These are phyloP conservation scores for Phyllopteryx taeniolatus DNA, from an alignment of 2,113 vertebrate species.

Conservation along the genomic window DNA sequence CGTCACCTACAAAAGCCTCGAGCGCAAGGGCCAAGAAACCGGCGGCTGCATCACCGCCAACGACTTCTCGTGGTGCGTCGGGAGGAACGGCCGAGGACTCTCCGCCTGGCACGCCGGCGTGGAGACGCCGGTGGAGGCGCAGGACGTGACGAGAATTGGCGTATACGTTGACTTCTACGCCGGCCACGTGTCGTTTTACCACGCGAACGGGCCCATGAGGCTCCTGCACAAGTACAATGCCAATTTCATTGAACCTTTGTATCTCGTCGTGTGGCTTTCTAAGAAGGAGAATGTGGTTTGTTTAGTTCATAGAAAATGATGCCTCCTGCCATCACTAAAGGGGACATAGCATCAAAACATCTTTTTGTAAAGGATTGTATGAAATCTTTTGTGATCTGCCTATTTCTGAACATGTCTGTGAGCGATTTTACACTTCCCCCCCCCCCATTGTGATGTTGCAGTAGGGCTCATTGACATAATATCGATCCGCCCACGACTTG, in stretches of 20 bases:
- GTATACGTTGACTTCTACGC: slow-evolving; percentile 68
- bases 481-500: too few relatives aligned
- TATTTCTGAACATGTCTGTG: too few relatives aligned
- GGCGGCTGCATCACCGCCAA: slow-evolving; percentile 73
- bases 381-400: too few relatives aligned
- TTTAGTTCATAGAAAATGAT: slow-evolving; percentile 42
- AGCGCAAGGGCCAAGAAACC: slow-evolving; percentile 66
- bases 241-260: slow-evolving; percentile 71
- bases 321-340: neutral
- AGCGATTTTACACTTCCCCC: too few relatives aligned
- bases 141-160: slow-evolving; percentile 60
- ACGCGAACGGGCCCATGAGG: slow-evolving; percentile 56
- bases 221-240: slow-evolving; percentile 66
- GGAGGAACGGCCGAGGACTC: slow-evolving; percentile 69
- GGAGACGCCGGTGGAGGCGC: slow-evolving; percentile 60
- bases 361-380: too few relatives aligned
- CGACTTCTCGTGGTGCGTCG: slow-evolving; percentile 77
- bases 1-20: slow-evolving; percentile 71
- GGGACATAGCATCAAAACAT: too few relatives aligned
- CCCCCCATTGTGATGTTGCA: too few relatives aligned
- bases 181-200: slow-evolving; percentile 71
- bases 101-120: slow-evolving; percentile 72
- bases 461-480: too few relatives aligned
- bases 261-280: slow-evolving; percentile 76
- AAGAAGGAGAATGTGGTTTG: slow-evolving; percentile 74